phyloP scores from a whole-genome alignment of 2,888 invertebrate genomes.

The Mesoligia furuncula region DNA sequence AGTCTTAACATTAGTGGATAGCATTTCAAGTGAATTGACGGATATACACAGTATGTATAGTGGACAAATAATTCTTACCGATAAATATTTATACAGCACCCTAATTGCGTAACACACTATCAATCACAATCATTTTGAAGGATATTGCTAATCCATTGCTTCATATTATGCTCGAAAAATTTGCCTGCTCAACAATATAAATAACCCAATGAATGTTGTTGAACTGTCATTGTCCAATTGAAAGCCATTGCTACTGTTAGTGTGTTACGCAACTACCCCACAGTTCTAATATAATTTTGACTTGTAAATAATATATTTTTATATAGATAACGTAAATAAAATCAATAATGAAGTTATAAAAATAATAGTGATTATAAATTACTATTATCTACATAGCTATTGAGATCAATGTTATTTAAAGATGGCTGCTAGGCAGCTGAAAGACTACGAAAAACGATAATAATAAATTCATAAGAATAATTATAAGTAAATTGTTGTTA shows the following conservation, averaged over 20 bases:
- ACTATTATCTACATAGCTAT: constrained; percentile 20
- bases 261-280: neutral
- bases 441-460: constrained; percentile 3
- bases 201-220: neutral
- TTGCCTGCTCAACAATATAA: neutral
- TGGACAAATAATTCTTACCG: neutral
- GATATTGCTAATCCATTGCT: too few relatives aligned
- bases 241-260: neutral
- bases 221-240: too few relatives aligned
- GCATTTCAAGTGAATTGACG: constrained; percentile 59
- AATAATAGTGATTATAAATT: neutral
- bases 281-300: constrained; percentile 22
- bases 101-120: neutral
- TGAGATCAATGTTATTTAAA: constrained; percentile 42
- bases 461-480: constrained; percentile 6
- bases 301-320: constrained; percentile 33
- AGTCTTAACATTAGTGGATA: constrained; percentile 62
- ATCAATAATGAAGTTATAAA: neutral
- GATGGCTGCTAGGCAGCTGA: constrained; percentile 43
- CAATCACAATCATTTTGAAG: too few relatives aligned
- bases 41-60: constrained; percentile 28
- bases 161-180: neutral
- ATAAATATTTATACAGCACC: neutral
- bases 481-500: neutral
- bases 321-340: neutral